A percentile compares a stretch with the other conserved stretches of the same genome.
Conservation (phyloP, 2,113 vertebrate species). For the Thryonomys swinderianus region DNA sequence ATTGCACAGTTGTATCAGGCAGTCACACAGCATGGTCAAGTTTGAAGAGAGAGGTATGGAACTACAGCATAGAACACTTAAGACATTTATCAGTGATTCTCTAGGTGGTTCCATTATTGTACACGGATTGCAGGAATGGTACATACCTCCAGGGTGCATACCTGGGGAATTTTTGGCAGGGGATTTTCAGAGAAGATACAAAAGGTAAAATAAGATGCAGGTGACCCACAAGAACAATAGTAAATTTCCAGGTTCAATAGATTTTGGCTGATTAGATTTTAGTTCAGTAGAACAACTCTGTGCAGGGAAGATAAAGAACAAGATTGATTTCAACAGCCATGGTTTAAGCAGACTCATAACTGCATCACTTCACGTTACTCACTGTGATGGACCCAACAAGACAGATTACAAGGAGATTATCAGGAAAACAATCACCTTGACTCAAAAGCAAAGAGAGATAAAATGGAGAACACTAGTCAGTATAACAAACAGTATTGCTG, state of each 20-base stretch:
- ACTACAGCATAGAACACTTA: background rate
- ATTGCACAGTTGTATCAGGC: background rate
- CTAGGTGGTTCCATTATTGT: background rate
- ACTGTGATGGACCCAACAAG: background rate
- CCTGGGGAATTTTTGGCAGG: background rate
- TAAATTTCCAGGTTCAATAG: background rate
- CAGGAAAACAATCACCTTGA: background rate
- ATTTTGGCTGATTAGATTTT: background rate
- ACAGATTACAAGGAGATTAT: background rate
- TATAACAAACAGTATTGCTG: background rate
- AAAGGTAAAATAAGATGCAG: background rate
- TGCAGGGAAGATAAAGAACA: background rate
- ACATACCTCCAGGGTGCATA: background rate
- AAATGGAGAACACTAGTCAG: background rate
- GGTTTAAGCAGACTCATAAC: background rate
- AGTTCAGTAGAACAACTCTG: background rate
- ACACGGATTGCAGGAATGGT: background rate
- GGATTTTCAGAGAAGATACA: background rate
- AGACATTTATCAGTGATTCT: conserved; percentile 8
- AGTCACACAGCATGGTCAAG: background rate
- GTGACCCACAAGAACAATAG: background rate
- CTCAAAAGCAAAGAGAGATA: conserved; percentile 37
- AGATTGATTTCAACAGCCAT: background rate
- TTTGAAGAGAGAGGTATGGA: background rate
- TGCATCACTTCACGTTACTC: background rate